Percentiles rank a stretch among this genome's conserved stretches.
phyloP scores from a whole-genome alignment of 2,113 vertebrate genomes.

The Pteronura brasiliensis region DNA sequence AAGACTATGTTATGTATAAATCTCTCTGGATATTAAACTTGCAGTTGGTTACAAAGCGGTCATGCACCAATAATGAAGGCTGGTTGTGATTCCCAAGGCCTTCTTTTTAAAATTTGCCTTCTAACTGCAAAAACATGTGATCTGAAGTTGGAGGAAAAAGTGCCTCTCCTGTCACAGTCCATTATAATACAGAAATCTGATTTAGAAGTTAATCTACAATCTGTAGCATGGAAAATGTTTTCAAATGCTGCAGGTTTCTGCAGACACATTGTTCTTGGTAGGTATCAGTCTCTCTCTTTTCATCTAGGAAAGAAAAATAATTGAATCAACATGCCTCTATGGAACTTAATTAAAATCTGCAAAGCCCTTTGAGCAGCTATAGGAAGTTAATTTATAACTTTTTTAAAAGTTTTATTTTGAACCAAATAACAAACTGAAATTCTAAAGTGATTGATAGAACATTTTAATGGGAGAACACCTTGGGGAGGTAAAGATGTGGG shows the following conservation, averaged over 20 bases:
- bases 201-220: slow-evolving; percentile 70
- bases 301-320: slow-evolving; percentile 54
- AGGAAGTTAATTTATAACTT: slow-evolving; percentile 46
- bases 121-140: slow-evolving; percentile 75
- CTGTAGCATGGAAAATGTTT: slow-evolving; percentile 37
- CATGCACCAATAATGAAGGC: slow-evolving; percentile 75
- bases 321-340: not conserved
- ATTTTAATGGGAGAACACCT: slow-evolving; percentile 39
- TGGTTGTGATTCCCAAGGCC: slow-evolving; percentile 76
- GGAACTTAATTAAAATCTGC: slow-evolving; percentile 54
- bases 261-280: slow-evolving; percentile 42
- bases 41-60: slow-evolving; percentile 78
- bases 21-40: slow-evolving; percentile 79
- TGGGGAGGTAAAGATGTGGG: not conserved
- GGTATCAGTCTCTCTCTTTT: slow-evolving; percentile 19
- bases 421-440: slow-evolving; percentile 60
- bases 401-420: slow-evolving; percentile 1
- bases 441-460: slow-evolving; percentile 34
- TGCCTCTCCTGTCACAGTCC: slow-evolving; percentile 41
- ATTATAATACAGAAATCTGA: slow-evolving; percentile 69
- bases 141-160: slow-evolving; percentile 54
- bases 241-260: slow-evolving; percentile 50
- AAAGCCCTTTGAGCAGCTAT: not conserved
- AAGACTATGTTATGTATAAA: slow-evolving; percentile 73
- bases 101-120: slow-evolving; percentile 74